Evolutionary conservation across 2,113 vertebrate species (phyloP), one percentile per base, ranked within the genome.

Genomic region (Macaca mulatta): DNA sequence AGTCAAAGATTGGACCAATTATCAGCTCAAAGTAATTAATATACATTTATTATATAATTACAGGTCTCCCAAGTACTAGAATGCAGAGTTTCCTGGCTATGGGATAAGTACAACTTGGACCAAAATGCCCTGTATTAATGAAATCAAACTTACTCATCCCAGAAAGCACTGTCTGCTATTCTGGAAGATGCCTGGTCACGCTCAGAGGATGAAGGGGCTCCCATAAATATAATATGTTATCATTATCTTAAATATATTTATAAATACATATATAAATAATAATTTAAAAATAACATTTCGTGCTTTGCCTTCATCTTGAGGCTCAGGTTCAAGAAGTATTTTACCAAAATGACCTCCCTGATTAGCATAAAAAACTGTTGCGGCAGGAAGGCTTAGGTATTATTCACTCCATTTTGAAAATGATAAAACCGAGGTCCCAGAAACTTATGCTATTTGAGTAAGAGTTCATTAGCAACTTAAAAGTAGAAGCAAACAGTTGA

Each of bases 251-350:
- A 94, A 97, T 96, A 97, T 50, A 67, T 67, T 91, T 91, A 98
- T 96, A 98, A 97, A 97, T 97, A 97, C 25, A 81, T 48, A 82
- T 48, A 97, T 57, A 94, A 85, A 93, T 82, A 96, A 93, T 97
- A 98, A 93, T 40, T 93, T 85, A 92, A 94, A 95, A 95, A 93
- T 93, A 98, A 79, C 17, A 94, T 96, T 94, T 50, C 9, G 25
- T 50, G 25, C 20, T 89, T 94, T 89, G 22, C 64, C 59, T 89
- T 84, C 10, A 82, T 91, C 83, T 78, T 95, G 40, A 98, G 86
- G 93, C 72, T 87, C 83, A 94, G 67, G 4, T 94, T 88, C 80
- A 95, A 93, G 67, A 96, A 88, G 40, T 43, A 25, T 94, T 96
- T 92, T 83, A 92, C 22, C 38, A 72, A 82, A 96, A 96, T 88